phyloP scores from a whole-genome alignment of 1,140 invertebrate species.

The Xylocopa sonorina region DNA sequence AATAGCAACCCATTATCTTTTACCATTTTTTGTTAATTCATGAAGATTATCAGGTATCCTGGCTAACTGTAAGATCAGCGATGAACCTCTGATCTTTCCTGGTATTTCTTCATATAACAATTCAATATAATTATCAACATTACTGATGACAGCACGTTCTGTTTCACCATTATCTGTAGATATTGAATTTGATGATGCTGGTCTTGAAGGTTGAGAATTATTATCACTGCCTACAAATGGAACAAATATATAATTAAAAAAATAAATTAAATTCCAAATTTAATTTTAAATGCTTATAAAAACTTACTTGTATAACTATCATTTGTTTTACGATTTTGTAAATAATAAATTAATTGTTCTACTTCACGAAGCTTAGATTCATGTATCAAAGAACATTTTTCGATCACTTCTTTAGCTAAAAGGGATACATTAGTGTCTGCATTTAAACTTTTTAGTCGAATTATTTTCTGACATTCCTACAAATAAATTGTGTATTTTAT shows the following conservation, averaged over 20 bases:
- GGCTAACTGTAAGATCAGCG: conserved; percentile 94
- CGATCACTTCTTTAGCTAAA: conserved; percentile 93
- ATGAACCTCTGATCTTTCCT: conserved; percentile 96
- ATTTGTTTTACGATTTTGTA: conserved; percentile 90
- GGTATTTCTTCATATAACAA: conserved; percentile 97
- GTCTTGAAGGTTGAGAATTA: conserved; percentile 70
- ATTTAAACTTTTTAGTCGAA: conserved; percentile 92
- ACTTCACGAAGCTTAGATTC: conserved; percentile 92
- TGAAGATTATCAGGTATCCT: conserved; percentile 96
- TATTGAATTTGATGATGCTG: conserved; percentile 76
- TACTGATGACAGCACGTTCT: conserved; percentile 88
- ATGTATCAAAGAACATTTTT: conserved; percentile 94
- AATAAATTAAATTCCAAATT: not conserved
- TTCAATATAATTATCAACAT: conserved; percentile 97
- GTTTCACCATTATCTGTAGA: conserved; percentile 71
- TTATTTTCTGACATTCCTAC: conserved; percentile 91
- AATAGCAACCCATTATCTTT: not conserved
- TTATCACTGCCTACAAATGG: conserved; percentile 67
- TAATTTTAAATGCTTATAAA: not conserved
- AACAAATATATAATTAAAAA: conserved; percentile 20
- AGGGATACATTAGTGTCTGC: conserved; percentile 90
- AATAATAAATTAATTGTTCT: conserved; percentile 95
- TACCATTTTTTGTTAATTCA: conserved; percentile 95
- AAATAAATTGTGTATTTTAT: conserved; percentile 14
- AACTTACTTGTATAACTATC: conserved; percentile 63